Evolutionary conservation across 2,113 vertebrate species (phyloP), one percentile per base, ranked within the genome.

Genomic region (Egretta garzetta): DNA sequence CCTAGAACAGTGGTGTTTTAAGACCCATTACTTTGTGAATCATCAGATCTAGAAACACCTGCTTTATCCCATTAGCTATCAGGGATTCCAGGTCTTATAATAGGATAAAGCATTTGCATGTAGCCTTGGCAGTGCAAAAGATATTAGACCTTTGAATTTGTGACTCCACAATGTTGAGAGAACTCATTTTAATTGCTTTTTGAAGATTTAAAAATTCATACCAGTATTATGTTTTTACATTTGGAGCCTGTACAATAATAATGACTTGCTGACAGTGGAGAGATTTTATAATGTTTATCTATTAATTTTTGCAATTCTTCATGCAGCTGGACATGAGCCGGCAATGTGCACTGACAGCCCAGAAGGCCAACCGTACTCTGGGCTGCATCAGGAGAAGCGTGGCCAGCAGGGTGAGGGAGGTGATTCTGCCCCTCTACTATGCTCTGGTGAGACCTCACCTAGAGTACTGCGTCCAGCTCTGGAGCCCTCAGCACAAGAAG

Each of bases 1-100:
- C 72, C 28, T 91, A 60, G 50, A 91, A 45, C 41, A 83, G n/a
- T 76, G 80, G 26, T 96, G 84, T 86, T 95, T 92, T 96, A 97
- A 96, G 75, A 88, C 73, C 66, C 80, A 82, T 88, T 96, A 88
- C 79, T 90, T 87, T 93, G 95, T 96, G 95, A 97, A 86, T 92
- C 96, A 90, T 81, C 85, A 95, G 90, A 83, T 93, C 64, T 91
- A 75, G 90, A 86, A 92, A 80, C 92, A 97, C 92, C 87, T 97
- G 86, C 85, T 93, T 97, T 97, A 98, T 97, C 94, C 85, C 90
- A 95, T 97, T 97, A 97, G 73, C 67, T 64, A 82, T 89, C 77
- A 95, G 84, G 72, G 77, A 94, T 93, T 96, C 88, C 89, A 88
- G 80, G 63, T 74, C 91, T 87, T 86, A 23, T 88, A 92, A 96